These are phyloP conservation scores for Peromyscus nudipes DNA, from an alignment of 2,797 vertebrate species.

Conservation along the genomic window DNA sequence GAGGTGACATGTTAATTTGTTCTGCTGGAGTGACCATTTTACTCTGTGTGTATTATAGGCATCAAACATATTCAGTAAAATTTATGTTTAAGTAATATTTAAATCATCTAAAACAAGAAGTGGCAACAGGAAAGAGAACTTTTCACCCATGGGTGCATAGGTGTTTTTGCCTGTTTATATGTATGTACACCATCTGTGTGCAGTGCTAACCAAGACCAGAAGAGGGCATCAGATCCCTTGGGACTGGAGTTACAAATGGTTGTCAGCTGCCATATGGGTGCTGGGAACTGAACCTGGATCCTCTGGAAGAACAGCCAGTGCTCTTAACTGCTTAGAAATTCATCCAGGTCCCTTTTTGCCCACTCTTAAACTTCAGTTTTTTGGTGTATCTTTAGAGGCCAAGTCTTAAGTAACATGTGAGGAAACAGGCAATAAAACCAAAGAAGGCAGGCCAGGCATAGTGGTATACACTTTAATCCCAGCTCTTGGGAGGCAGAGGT, in stretches of 20 bases:
- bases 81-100: neutral
- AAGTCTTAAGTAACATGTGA: neutral
- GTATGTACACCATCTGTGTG: neutral
- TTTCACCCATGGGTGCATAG: neutral
- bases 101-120: neutral
- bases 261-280: neutral
- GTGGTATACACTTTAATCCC: neutral
- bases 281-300: neutral
- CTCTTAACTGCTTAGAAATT: neutral
- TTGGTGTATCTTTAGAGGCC: neutral
- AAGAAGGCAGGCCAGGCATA: neutral
- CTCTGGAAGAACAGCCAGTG: neutral
- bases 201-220: neutral
- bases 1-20: neutral
- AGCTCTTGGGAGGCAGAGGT: neutral
- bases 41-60: neutral
- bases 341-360: neutral
- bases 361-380: neutral
- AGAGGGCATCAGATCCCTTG: neutral
- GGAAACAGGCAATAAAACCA: conserved; percentile 21
- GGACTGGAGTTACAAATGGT: neutral
- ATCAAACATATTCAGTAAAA: neutral
- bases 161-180: neutral
- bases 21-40: neutral
- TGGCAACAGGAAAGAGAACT: neutral